Evolutionary conservation across 2,113 vertebrate species (phyloP).

Genomic region (Ovis aries): DNA sequence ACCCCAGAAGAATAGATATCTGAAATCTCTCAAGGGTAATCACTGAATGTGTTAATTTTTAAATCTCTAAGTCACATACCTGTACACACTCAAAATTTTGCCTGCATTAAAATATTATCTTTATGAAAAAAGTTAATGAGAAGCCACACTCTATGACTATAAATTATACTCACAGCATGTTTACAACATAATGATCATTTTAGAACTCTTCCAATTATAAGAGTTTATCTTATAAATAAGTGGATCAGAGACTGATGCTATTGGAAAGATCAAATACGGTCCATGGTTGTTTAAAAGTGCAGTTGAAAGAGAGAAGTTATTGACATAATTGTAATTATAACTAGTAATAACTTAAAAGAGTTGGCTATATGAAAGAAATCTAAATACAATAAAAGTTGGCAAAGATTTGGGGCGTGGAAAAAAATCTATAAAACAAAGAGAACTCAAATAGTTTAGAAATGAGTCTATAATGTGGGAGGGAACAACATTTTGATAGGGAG

Average conservation of each 20-base stretch:
- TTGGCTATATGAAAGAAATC: neutral
- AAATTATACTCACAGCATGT: neutral
- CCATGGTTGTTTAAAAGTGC: neutral
- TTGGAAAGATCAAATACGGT: neutral
- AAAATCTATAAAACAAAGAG: neutral
- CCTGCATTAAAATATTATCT: neutral
- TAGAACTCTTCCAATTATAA: neutral
- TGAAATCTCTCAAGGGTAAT: neutral
- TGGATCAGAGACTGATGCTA: neutral
- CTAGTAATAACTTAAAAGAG: neutral
- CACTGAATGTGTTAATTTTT: neutral
- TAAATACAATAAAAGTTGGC: neutral
- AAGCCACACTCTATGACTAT: neutral
- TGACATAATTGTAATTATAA: neutral
- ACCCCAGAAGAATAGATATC: neutral
- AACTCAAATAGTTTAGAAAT: neutral
- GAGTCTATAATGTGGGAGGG: neutral
- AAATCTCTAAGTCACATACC: neutral
- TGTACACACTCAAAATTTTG: neutral
- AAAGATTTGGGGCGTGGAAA: neutral
- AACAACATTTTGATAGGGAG: neutral
- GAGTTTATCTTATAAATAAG: slow-evolving; percentile 24
- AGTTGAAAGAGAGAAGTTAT: neutral
- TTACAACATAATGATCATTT: slow-evolving; percentile 11
- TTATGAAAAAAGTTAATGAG: slow-evolving; percentile 15